phyloP scores from a whole-genome alignment of 2,888 invertebrate species.

The Epistrophe grossulariae region DNA sequence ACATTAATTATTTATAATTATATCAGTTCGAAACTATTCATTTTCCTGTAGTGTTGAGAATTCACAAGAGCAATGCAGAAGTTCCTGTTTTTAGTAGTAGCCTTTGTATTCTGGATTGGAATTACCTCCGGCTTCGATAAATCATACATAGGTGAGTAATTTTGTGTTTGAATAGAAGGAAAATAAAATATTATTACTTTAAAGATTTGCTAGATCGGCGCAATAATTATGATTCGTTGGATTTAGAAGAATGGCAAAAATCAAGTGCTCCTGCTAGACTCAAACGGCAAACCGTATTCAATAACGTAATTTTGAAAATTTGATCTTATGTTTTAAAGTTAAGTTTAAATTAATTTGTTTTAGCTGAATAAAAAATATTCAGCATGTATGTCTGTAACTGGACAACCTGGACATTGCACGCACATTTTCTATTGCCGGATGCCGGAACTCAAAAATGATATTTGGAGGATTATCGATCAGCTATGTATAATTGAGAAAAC shows the following conservation, averaged over 20 bases:
- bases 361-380: constrained; percentile 86
- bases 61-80: constrained; percentile 16
- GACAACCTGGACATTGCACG: constrained; percentile 88
- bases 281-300: constrained; percentile 38
- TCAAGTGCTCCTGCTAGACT: neutral
- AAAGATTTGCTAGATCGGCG: constrained; percentile 80
- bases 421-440: constrained; percentile 86
- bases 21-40: neutral
- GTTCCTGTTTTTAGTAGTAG: constrained; percentile 2
- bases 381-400: constrained; percentile 85
- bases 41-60: neutral
- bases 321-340: neutral
- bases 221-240: constrained; percentile 79
- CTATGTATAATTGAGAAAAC: constrained; percentile 88
- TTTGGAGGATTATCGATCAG: constrained; percentile 87
- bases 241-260: neutral
- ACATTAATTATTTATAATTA: constrained; percentile 18
- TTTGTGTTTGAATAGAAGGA: neutral
- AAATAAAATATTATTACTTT: constrained; percentile 2
- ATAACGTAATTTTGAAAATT: neutral
- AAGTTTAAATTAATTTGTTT: constrained; percentile 1
- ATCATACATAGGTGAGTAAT: constrained; percentile 43
- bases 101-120: neutral
- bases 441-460: constrained; percentile 86
- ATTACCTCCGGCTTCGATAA: neutral